Conservation (phyloP, 2,113 vertebrate genomes). For the Apeltes quadracus region DNA sequence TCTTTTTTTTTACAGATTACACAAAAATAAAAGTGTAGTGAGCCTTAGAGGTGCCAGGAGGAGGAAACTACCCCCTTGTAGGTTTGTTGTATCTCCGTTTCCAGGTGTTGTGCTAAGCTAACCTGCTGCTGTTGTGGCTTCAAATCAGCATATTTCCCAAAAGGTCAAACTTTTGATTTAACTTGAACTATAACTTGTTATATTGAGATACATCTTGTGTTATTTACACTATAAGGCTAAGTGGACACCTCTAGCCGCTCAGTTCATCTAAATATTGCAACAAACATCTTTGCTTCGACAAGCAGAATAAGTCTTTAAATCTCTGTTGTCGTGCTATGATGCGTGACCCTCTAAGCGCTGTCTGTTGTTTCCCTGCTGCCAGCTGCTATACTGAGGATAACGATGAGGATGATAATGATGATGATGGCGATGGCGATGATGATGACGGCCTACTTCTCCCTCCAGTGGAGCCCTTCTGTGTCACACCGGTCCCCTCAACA, state of each 20-base stretch:
- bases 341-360: constrained; percentile 2
- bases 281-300: neutral
- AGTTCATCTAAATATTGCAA: neutral
- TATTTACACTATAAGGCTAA: neutral
- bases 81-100: neutral
- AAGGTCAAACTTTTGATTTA: neutral
- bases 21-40: neutral
- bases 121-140: neutral
- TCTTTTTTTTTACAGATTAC: neutral
- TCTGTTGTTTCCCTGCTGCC: constrained; percentile 5
- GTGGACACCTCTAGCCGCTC: neutral
- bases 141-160: neutral
- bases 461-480: constrained; percentile 50
- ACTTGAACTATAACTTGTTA: too few relatives aligned
- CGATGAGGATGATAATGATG: constrained; percentile 46
- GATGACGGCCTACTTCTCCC: constrained; percentile 58
- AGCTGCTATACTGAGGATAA: constrained; percentile 45
- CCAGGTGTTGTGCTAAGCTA: constrained; percentile 6
- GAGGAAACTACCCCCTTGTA: neutral
- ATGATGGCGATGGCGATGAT: constrained; percentile 31
- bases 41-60: neutral
- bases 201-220: neutral
- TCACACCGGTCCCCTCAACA: constrained; percentile 54
- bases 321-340: neutral
- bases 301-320: neutral